Evolutionary conservation across 2,113 vertebrate species (phyloP), one percentile per base, ranked within the genome.

Genomic region (Apteryx mantelli): DNA sequence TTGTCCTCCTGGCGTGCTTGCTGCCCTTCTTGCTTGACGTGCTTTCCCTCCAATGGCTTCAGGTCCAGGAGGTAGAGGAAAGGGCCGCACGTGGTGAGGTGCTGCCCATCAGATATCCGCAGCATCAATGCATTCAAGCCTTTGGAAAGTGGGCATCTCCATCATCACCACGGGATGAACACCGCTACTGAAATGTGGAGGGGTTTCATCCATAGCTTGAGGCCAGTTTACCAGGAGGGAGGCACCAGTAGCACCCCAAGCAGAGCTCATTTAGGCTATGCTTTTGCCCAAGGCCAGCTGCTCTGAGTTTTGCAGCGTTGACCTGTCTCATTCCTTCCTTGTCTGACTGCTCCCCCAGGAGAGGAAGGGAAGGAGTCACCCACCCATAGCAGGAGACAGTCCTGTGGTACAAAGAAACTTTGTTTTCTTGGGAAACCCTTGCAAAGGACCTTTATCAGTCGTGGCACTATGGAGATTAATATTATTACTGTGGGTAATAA

Each of bases 401-500:
- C 38, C 20, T 26, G 4, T 9, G 28, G 11, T 1, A 19, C 0
- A 1, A 38, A 63, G 88, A 58, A 3, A 4, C 21, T 74, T 53
- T 44, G 2, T 11, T 11, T 5, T 9, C 5, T 48, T 38, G 36
- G 36, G 26, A 65, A 95, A 65, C 1, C 28, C 24, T 13, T 24
- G 16, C 22, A 71, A 80, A 44, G 19, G 44, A 48, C 53, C 13
- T 8, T 77, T 24, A 26, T 40, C 32, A 70, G 16, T 28, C 40
- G 20, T 30, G 52, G 30, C 22, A n/a, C 26, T 61, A 7, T 20
- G 11, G 2, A 55, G 34, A 38, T 55, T 60, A 64, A 32, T 5
- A 6, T 46, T 6, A 42, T 48, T 69, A 48, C 21, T 53, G n/a
- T 0, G 0, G 30, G n/a, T 32, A 46, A 26, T 19, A 80, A 46